Conservation (phyloP, 1,140 invertebrate genomes). For the Penaeus chinensis region DNA sequence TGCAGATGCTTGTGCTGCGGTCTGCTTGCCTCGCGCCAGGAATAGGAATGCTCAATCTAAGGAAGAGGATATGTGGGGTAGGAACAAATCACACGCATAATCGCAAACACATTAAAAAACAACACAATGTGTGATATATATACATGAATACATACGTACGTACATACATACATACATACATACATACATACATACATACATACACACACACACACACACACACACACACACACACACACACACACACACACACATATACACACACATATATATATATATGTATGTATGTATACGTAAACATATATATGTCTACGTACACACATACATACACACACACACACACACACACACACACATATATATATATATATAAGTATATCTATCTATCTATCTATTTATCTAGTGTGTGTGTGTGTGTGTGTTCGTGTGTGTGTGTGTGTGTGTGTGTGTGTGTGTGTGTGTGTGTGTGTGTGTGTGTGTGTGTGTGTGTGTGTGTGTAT, state of each 20-base stretch:
- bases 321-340: background rate
- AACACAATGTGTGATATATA: no score
- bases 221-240: background rate
- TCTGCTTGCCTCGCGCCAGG: no score
- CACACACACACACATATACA: background rate
- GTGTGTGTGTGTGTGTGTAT: background rate
- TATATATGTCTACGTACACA: background rate
- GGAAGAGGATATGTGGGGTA: no score
- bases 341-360: background rate
- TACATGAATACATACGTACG: background rate
- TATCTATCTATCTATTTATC: background rate
- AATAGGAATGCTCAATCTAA: no score
- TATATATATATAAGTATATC: constrained; percentile 2
- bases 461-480: background rate
- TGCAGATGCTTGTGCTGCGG: no score
- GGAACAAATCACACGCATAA: no score
- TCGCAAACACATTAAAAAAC: no score
- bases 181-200: background rate
- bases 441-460: background rate
- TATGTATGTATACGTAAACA: background rate
- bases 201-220: background rate
- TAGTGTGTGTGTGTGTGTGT: background rate
- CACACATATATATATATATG: background rate
- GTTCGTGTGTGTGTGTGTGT: background rate
- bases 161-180: background rate